Evolutionary conservation across 2,113 vertebrate species (phyloP), one percentile per base, ranked within the genome.

Genomic region (Ovibos moschatus): DNA sequence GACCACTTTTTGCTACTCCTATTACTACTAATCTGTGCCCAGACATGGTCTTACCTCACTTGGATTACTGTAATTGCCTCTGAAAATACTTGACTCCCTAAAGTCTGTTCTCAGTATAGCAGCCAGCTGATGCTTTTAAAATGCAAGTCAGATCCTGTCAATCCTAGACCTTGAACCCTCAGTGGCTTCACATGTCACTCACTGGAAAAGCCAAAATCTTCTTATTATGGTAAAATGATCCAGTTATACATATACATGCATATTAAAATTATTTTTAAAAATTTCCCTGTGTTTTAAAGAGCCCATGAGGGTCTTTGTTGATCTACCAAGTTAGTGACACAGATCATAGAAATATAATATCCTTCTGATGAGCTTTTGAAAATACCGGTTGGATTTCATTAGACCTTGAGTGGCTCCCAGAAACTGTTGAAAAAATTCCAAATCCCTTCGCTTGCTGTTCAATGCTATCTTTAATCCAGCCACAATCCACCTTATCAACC

Each of bases 51-150:
- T 85, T 36, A 58, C 21, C 40, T 88, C 67, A 62, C 87, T 81
- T 85, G 95, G 67, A 84, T 96, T 85, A 85, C 45, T 85, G 16
- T 76, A 85, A 87, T 60, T 50, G 28, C 57, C 87, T 92, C 57
- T 40, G 45, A 89, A 79, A 89, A 88, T 36, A 27, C 21, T 93
- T 88, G 86, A 82, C 89, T 97, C 62, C 36, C 33, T 95, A 91
- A 95, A 87, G 30, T 91, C 62, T 94, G 60, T 84, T 95, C 91
- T 95, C n/a, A 53, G 71, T 82, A 90, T 11, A 91, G 90, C 57
- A 85, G 33, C 30, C 43, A 74, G 36, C 85, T 30, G 21, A 88
- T 64, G 15, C 28, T 89, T 78, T 93, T 57, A 88, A 89, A 81
- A 85, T 82, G 11, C 78, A 81, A 62, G 25, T 82, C n/a, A 86